Base-by-base conservation (phyloP, 2,113 vertebrate genomes). In the Anguilla japonica region DNA sequence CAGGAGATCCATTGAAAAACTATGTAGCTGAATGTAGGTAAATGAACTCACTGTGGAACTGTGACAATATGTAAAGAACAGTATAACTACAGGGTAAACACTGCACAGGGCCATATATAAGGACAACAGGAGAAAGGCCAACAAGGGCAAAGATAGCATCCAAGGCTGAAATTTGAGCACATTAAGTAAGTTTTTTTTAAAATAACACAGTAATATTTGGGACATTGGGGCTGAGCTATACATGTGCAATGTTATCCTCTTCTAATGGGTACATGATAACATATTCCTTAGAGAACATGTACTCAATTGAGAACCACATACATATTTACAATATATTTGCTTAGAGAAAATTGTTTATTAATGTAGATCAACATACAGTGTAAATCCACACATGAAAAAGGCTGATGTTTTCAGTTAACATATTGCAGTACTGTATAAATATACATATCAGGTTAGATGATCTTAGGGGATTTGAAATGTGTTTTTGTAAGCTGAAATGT, bases 41-140 rank as follows among this genome's bases (percentile, higher is more conserved):
- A 86, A 86, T 86, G 13, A 86, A 41, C 40, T 46, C 41, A 41
- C 85, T 5, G 41, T 34, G 57, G 15, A 50, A 56, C 75, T 39
- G 8, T 82, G 18, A 86, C 56, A 67, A 41, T 39, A 60, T 16
- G 43, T 46, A 46, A 46, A 46, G 5, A 14, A n/a, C 53, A 56
- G 53, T 56, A 15, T n/a, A 85, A 85, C 78, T 29, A 67, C 57
- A 29, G 71, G 29, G 71, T 15, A 85, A 80, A 75, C 11, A 75
- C 71, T 34, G n/a, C 11, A 9, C 71, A 34, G 29, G 11, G 16
- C 13, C 29, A 41, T 34, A 57, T n/a, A 22, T 20, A 18, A 80
- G 15, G 50, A 46, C 15, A 34, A 34, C 75, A 57, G 75, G 46
- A 41, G 60, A n/a, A 29, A 26, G 80, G 56, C 9, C 71, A 75